A percentile compares a stretch with the other conserved stretches of the same genome.
Evolutionary conservation across 2,113 vertebrate genomes (phyloP).

Genomic region (Ivindomyrus marchei): DNA sequence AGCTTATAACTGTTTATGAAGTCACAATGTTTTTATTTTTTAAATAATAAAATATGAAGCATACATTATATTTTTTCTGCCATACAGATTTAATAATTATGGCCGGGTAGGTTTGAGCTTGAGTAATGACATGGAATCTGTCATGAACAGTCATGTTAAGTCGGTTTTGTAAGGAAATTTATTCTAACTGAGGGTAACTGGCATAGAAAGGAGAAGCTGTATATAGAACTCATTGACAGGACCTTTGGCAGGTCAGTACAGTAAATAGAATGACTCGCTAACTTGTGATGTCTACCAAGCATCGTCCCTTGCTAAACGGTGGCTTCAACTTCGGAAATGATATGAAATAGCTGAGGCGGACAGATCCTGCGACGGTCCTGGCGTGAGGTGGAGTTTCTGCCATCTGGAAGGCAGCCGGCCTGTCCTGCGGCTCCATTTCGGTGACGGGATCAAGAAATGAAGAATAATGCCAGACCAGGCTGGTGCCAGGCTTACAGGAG

Average conservation of each 20-base stretch:
- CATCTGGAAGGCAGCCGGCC: background rate
- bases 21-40: background rate
- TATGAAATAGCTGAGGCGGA: background rate
- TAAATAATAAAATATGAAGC: background rate
- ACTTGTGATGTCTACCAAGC: background rate
- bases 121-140: background rate
- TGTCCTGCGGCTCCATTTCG: background rate
- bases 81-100: background rate
- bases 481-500: background rate
- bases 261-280: background rate
- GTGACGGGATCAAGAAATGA: background rate
- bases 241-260: background rate
- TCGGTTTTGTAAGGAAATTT: background rate
- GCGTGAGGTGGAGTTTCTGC: background rate
- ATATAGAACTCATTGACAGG: background rate
- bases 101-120: background rate
- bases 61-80: background rate
- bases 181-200: background rate
- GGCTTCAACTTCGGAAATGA: background rate
- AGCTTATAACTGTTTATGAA: background rate
- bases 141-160: background rate
- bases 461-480: background rate
- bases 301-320: background rate
- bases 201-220: background rate
- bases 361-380: background rate